Percentiles rank a stretch among this genome's conserved stretches.
phyloP scores from a whole-genome alignment of 2,113 vertebrate species.

The Falcunculus frontatus region DNA sequence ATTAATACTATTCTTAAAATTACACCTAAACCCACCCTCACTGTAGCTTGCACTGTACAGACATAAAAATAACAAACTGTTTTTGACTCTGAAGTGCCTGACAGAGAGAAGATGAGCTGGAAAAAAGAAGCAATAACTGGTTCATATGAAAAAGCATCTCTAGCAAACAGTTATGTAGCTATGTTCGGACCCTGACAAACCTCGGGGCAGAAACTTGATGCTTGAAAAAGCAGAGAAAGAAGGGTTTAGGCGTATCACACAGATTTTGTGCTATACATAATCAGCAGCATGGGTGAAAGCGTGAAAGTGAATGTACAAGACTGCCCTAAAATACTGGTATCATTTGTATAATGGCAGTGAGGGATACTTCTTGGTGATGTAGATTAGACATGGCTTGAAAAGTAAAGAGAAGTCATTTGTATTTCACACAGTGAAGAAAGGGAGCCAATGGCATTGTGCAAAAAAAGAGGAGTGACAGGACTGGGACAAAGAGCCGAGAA shows the following conservation, averaged over 20 bases:
- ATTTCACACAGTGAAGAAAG: background rate
- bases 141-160: background rate
- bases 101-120: background rate
- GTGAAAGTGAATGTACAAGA: background rate
- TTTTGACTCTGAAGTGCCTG: background rate
- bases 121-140: background rate
- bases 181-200: background rate
- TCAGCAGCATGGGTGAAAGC: background rate
- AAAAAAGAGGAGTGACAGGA: background rate
- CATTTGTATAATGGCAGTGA: background rate
- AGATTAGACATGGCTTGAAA: background rate
- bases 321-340: background rate
- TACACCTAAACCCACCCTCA: background rate
- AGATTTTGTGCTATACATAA: background rate
- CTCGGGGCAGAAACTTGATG: background rate
- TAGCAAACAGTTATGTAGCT: background rate
- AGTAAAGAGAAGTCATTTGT: background rate
- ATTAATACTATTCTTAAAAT: background rate
- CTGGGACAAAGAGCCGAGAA: background rate
- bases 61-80: background rate
- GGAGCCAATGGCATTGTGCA: background rate
- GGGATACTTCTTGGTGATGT: background rate
- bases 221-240: background rate
- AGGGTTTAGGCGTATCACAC: background rate
- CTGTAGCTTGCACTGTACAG: background rate